Conservation (phyloP, 2,113 vertebrate species). For the Lophotis ruficrista region DNA sequence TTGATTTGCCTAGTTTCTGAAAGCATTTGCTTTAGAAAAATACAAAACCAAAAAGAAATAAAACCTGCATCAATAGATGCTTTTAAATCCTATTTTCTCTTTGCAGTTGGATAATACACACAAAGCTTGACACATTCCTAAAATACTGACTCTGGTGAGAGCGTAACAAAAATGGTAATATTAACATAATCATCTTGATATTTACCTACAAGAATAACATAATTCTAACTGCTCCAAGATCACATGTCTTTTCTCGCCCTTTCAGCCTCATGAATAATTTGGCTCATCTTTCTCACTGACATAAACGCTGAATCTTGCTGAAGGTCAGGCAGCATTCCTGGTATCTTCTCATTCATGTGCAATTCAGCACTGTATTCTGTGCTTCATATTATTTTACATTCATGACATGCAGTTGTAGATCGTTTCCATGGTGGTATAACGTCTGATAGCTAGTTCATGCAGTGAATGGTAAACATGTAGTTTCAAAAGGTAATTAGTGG, state of each 20-base stretch:
- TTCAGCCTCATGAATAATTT: conserved; percentile 47
- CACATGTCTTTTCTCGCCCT: background rate
- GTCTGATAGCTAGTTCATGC: background rate
- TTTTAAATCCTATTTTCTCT: conserved; percentile 4
- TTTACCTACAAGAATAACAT: background rate
- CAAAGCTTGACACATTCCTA: conserved; percentile 6
- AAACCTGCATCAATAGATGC: background rate
- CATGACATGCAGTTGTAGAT: background rate
- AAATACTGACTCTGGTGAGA: background rate
- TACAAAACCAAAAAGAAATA: background rate
- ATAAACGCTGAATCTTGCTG: background rate
- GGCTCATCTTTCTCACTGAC: conserved; percentile 6
- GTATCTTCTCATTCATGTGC: background rate
- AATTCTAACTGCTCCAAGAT: conserved; percentile 13
- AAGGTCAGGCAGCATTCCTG: background rate
- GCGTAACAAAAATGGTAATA: background rate
- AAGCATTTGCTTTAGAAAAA: conserved; percentile 5
- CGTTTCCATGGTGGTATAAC: background rate
- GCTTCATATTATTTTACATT: background rate
- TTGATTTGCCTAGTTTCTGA: conserved; percentile 20
- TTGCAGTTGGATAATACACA: conserved; percentile 14
- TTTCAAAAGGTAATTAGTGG: conserved; percentile 22
- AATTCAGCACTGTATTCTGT: background rate
- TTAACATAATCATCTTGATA: background rate
- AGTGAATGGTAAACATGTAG: background rate